These are phyloP conservation scores for Gorsachius goisagi DNA, from an alignment of 2,113 vertebrate species.

Conservation along the genomic window DNA sequence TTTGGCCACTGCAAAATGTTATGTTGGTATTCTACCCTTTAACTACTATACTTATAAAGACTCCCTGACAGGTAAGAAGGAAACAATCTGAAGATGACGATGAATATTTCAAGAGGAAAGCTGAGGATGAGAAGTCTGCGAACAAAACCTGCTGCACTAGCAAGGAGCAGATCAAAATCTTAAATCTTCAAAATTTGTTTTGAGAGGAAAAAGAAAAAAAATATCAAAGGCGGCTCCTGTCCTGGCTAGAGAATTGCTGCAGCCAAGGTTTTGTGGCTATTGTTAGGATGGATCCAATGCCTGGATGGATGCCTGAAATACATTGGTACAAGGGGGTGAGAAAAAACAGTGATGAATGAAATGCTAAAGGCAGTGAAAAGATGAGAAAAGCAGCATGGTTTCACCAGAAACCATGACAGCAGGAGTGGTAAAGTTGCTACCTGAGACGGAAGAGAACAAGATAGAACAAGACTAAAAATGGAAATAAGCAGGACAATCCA, in stretches of 20 bases:
- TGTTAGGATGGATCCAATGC: neutral
- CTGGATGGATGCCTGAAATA: neutral
- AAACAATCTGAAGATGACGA: neutral
- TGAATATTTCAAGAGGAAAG: neutral
- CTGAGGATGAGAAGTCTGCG: neutral
- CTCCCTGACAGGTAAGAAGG: neutral
- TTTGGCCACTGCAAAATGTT: neutral
- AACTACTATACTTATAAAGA: neutral
- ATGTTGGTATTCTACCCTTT: neutral
- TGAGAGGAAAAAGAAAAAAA: neutral
- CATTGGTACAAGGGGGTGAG: neutral
- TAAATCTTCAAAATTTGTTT: neutral
- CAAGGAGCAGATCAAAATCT: neutral
- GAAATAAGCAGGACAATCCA: neutral
- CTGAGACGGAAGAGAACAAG: neutral
- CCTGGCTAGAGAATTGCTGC: neutral
- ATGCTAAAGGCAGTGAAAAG: neutral
- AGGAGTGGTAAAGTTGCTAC: neutral
- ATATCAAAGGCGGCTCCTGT: accelerated
- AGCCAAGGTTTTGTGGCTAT: neutral
- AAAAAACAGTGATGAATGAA: neutral
- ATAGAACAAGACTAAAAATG: neutral
- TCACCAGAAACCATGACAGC: neutral
- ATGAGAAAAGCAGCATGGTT: neutral
- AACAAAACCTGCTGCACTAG: neutral